Evolutionary conservation across 2,888 invertebrate species (phyloP).

Genomic region (Bugula neritina): DNA sequence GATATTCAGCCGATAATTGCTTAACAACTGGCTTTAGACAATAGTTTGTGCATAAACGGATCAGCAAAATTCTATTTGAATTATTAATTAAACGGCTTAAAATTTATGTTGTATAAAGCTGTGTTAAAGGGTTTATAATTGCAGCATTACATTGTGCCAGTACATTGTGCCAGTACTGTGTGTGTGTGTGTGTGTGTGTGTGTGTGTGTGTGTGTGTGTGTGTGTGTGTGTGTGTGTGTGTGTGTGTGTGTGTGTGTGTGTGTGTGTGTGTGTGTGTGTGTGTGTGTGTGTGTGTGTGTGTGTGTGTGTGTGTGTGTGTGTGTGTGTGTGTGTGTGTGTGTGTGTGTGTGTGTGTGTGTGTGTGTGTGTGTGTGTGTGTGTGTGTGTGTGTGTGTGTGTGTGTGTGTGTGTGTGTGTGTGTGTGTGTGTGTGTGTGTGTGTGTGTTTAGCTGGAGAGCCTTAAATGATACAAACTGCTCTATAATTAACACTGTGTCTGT

Average conservation of each 20-base stretch:
- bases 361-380: constrained; percentile 7
- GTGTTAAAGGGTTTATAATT: too few species aligned
- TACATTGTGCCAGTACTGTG: too few species aligned
- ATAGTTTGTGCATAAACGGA: too few species aligned
- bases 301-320: background rate
- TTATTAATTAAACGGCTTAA: too few species aligned
- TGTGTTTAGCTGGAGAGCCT: too few species aligned
- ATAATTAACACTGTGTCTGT: too few species aligned
- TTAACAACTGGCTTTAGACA: too few species aligned
- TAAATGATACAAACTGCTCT: too few species aligned
- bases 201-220: constrained; percentile 22
- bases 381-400: constrained; percentile 20
- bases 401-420: constrained; percentile 17
- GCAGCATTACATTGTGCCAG: too few species aligned
- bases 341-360: constrained; percentile 6
- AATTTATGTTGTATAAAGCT: too few species aligned
- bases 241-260: constrained; percentile 20
- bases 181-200: constrained; percentile 20
- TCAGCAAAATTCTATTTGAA: too few species aligned
- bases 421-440: constrained; percentile 16
- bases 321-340: background rate
- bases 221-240: constrained; percentile 25
- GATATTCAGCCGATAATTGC: too few species aligned
- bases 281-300: constrained; percentile 12
- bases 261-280: constrained; percentile 11